phyloP scores from a whole-genome alignment of 2,113 vertebrate species.

The Microtus pennsylvanicus region DNA sequence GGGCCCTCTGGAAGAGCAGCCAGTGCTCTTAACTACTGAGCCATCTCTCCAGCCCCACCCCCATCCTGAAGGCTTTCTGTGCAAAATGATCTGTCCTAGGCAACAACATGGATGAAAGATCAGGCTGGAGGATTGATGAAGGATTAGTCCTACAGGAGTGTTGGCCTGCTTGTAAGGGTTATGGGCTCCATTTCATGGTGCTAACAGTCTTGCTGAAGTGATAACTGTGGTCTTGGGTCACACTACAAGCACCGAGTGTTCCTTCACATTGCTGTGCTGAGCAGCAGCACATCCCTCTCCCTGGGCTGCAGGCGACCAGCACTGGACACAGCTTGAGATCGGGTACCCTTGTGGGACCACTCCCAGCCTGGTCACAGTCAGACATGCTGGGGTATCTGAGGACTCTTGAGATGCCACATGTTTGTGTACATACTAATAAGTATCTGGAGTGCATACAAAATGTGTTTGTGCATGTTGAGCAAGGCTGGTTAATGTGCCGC shows the following conservation, averaged over 20 bases:
- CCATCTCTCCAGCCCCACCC: too few species aligned
- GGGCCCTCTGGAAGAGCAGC: too few species aligned
- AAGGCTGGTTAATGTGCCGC: background rate
- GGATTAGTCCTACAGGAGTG: constrained; percentile 37
- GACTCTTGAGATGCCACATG: background rate
- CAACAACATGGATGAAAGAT: background rate
- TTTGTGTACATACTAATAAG: background rate
- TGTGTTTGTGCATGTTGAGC: background rate
- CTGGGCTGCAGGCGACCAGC: background rate
- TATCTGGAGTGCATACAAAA: background rate
- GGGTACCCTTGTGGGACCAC: background rate
- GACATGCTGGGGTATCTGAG: background rate
- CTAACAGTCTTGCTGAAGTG: constrained; percentile 72
- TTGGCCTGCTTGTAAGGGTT: constrained; percentile 89
- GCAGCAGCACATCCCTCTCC: background rate
- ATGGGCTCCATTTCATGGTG: constrained; percentile 94
- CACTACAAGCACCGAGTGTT: background rate
- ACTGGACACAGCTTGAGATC: background rate
- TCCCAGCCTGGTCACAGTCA: background rate
- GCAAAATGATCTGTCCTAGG: background rate
- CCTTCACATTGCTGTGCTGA: background rate
- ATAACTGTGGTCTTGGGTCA: background rate
- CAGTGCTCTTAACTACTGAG: too few species aligned
- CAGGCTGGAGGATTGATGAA: background rate
- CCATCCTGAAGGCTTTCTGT: background rate